Base-by-base conservation (phyloP, 1,140 invertebrate genomes). In the Bombus confusus region DNA sequence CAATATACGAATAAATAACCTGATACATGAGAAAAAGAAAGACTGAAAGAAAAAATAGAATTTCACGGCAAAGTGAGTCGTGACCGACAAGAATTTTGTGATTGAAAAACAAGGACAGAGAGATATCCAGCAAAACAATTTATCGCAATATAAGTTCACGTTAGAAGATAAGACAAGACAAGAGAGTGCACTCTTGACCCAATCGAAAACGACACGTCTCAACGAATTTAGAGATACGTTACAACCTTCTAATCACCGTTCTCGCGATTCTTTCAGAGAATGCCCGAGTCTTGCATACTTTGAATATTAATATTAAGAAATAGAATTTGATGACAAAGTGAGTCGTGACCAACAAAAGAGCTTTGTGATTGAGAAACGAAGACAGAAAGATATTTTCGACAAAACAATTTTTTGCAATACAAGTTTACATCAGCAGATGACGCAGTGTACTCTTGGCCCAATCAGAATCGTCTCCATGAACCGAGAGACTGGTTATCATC, bases 111-210 rank as follows among this genome's bases (percentile, higher is more conserved):
- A n/a, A 5, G 72, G 41, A 37, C 59, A n/a, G 62, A 22, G n/a
- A 62, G 18, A 62, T 34, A 73, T 47, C 34, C 18, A 34, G 62
- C 2, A 10, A 69, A 69, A 76, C 62, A 77, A 74, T 75, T 66
- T 47, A 41, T 57, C 28, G 25, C 62, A 73, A 76, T 69, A 83
- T 9, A 76, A 83, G 76, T 68, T 68, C 43, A 2, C 25, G 43
- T 10, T 52, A 1, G 0, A 28, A 18, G 73, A 83, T 83, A n/a
- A n/a, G n/a, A n/a, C n/a, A n/a, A n/a, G n/a, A n/a, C n/a, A 83
- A 66, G 57, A 12, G 34, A 52, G 15, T 57, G 62, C 81, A 76
- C 73, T 83, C 81, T 83, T 83, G 81, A 76, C 81, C 81, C 73
- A 13, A 76, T 76, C 31, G 41, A 37, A 37, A 37, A 37, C 37